phyloP scores from a whole-genome alignment of 2,888 invertebrate genomes.

The Tineola bisselliella region DNA sequence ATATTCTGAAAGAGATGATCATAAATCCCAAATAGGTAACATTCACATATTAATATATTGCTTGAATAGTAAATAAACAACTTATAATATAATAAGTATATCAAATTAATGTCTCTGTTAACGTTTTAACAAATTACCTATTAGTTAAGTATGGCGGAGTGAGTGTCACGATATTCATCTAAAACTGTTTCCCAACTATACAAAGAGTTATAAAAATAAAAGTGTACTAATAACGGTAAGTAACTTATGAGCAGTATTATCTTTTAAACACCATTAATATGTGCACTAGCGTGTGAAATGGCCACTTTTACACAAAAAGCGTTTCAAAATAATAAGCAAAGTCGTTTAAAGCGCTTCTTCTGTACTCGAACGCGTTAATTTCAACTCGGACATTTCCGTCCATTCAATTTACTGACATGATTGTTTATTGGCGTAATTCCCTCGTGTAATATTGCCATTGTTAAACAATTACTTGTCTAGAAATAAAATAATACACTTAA shows the following conservation, averaged over 20 bases:
- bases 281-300: conserved; percentile 11
- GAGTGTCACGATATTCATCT: not conserved
- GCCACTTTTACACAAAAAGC: conserved; percentile 23
- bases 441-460: conserved; percentile 17
- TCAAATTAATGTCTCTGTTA: not conserved
- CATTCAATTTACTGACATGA: conserved; percentile 61
- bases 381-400: conserved; percentile 63
- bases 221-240: not conserved
- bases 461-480: conserved; percentile 10
- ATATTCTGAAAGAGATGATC: not conserved
- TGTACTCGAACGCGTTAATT: conserved; percentile 56
- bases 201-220: conserved; percentile 1
- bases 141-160: not conserved
- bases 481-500: not conserved
- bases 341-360: conserved; percentile 61
- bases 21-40: not conserved
- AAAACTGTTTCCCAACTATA: not conserved
- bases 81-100: not conserved
- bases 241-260: conserved; percentile 11
- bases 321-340: conserved; percentile 57
- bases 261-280: conserved; percentile 1
- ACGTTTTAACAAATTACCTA: not conserved
- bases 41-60: not conserved
- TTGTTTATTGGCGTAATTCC: conserved; percentile 58
- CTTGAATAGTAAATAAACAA: not conserved